These are phyloP conservation scores for Sterrhoptilus dennistouni DNA, from an alignment of 2,113 vertebrate genomes.

Conservation along the genomic window DNA sequence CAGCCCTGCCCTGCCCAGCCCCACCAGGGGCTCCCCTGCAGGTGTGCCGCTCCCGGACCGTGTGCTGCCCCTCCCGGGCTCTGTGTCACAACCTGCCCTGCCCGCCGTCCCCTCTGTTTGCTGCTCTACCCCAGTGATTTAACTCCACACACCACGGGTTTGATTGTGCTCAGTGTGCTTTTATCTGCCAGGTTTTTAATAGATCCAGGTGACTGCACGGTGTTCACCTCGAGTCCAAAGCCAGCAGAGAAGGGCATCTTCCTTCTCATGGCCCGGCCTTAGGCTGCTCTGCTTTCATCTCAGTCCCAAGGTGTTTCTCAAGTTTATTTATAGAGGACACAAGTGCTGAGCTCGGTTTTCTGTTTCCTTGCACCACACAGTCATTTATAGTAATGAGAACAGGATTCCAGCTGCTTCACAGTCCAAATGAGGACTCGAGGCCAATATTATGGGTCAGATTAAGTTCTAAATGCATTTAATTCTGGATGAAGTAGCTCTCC, in stretches of 20 bases:
- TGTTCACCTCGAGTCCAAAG: not conserved
- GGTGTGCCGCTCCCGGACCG: not conserved
- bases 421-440: not conserved
- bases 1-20: not conserved
- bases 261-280: not conserved
- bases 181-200: not conserved
- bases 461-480: conserved; percentile 41
- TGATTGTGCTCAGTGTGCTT: not conserved
- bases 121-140: not conserved
- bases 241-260: not conserved
- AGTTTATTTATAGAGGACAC: not conserved
- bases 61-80: fast-evolving
- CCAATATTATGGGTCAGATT: not conserved
- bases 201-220: not conserved
- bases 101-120: not conserved
- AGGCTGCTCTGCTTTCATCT: not conserved
- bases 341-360: conserved; percentile 5
- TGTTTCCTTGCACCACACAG: not conserved
- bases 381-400: not conserved
- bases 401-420: conserved; percentile 4
- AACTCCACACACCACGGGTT: not conserved
- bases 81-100: not conserved
- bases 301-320: not conserved
- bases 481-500: not conserved
- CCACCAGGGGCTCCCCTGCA: too few species aligned